Base-by-base conservation (phyloP, 2,113 vertebrate species). In the Indicator indicator region DNA sequence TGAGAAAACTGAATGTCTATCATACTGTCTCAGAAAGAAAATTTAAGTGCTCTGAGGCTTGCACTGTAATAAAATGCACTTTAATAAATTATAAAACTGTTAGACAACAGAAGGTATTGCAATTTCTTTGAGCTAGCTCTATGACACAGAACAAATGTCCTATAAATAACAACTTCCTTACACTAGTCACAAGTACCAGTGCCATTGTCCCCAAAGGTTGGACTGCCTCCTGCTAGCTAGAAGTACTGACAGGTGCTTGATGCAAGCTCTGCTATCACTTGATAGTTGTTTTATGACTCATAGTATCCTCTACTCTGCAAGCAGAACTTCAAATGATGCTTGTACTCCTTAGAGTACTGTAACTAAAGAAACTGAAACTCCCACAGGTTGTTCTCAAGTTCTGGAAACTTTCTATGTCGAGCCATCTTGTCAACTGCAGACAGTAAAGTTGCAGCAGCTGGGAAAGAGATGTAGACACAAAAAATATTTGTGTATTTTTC, bases 331-430 rank as follows among this genome's bases (percentile, higher is more conserved):
- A 73, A 1, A 52, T 21, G 83, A 94, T 83, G 78, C 69, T 90
- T 9, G 1, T 5, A 58, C 6, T 80, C 93, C 83, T 88, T 6
- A 40, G 81, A 68, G 94, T 14, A 82, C 13, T 72, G 83, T 89
- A 96, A 97, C 60, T 75, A 30, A 86, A 92, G 94, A 95, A 97
- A 58, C 72, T 88, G 83, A 88, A 92, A 92, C 78, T 93, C 93
- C 88, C 93, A 73, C 38, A 86, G 89, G 91, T 71, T 70, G 26
- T 46, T 71, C 58, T 76, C 55, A 71, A 59, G 67, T 81, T 93
- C 88, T 92, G 95, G 93, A 95, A 95, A 92, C 38, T 74, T 95
- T 96, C 91, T 92, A 13, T 5, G 59, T 76, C 78, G 71, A 93
- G 81, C 26, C 83, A 77, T 86, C 88, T 88, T 88, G 69, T 93